A percentile compares a stretch with the other conserved stretches of the same genome.
Conservation (phyloP, 1,140 invertebrate species). For the Lasioglossum albipes region DNA sequence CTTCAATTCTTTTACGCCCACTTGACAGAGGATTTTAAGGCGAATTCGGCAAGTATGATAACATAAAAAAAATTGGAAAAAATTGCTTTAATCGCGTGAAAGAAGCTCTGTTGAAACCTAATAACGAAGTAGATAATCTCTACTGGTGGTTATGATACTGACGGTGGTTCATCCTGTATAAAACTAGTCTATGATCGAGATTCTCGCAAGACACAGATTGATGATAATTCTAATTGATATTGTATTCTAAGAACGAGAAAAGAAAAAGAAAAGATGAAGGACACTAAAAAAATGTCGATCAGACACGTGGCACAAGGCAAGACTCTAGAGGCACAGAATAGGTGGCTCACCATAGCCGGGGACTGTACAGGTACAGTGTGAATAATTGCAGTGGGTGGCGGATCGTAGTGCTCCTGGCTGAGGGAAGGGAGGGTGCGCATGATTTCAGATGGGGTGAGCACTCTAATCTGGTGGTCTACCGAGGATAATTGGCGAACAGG, state of each 20-base stretch:
- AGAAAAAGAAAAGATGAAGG: constrained; percentile 30
- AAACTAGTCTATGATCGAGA: constrained; percentile 1
- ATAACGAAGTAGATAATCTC: too few species aligned
- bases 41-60: too few species aligned
- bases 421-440: constrained; percentile 92
- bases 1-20: too few species aligned
- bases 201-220: constrained; percentile 10
- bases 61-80: too few species aligned
- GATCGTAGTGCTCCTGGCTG: constrained; percentile 85
- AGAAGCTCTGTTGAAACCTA: too few species aligned
- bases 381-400: constrained; percentile 81
- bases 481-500: constrained; percentile 77
- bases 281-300: constrained; percentile 72
- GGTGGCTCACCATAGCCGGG: constrained; percentile 83
- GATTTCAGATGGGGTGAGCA: constrained; percentile 91
- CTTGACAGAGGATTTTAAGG: too few species aligned
- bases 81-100: too few species aligned
- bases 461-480: constrained; percentile 89
- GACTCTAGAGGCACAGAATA: constrained; percentile 78
- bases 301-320: constrained; percentile 76
- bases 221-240: background rate
- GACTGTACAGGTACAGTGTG: constrained; percentile 80
- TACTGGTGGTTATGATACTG: too few species aligned
- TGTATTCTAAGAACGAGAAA: constrained; percentile 21
- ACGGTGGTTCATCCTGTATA: too few species aligned